Evolutionary conservation across 2,797 vertebrate species (phyloP), one percentile per base, ranked within the genome.

Genomic region (Dallia pectoralis): DNA sequence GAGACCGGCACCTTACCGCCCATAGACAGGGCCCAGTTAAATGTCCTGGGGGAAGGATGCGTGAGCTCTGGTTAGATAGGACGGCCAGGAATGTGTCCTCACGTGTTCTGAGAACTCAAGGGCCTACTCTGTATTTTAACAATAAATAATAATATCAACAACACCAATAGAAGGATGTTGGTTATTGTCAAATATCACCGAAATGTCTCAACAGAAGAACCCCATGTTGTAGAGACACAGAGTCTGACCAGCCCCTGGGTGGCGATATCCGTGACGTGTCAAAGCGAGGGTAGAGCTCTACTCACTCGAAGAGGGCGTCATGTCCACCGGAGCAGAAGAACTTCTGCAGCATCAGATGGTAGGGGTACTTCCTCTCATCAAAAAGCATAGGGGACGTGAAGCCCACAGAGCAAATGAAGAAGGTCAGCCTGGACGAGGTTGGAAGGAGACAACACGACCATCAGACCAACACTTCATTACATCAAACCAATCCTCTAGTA

Each of bases 331-430:
- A 98, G 81, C 96, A 98, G 77, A 97, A 95, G 91, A 98, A 98
- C 84, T 98, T 98, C 84, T 98, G 97, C 70, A 98, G 90, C 97
- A 98, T 98, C 63, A 98, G 95, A 82, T 98, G 96, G 86, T 98
- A 98, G 0, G 97, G 97, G 76, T 98, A 98, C 84, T 98, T 98
- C 73, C 97, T 93, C 87, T 98, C 97, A 78, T 98, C 97, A 82
- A 98, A 98, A 72, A 98, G 79, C 97, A 98, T 98, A 40, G 97
- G 97, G 0, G 97, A 98, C 5, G 97, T 98, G 86, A 98, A 98
- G 19, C 97, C 97, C 87, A 98, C 97, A 0, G 97, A 98, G 89
- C 97, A 98, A 88, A 98, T 98, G 86, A 98, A 98, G 91, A 98
- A 98, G 0, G 97, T 98, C 86, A 98, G 84, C 87, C 97, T 98